Conservation (phyloP, 2,888 invertebrate species). For the Nomada flava region DNA sequence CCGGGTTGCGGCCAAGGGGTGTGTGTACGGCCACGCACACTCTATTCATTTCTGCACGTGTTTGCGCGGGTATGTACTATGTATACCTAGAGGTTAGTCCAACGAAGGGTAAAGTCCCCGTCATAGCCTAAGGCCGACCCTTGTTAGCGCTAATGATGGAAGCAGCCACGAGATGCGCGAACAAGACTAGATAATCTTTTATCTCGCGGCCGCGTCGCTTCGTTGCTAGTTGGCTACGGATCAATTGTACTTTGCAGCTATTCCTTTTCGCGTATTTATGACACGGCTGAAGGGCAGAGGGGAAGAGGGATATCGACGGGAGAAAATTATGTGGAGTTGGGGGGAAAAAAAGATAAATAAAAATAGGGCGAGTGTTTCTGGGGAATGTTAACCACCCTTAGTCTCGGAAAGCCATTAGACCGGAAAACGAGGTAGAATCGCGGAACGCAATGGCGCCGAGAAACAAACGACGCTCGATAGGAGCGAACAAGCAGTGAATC, state of each 20-base stretch:
- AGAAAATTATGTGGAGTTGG: neutral
- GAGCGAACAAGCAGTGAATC: constrained; percentile 83
- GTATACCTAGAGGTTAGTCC: constrained; percentile 62
- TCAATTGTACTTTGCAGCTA: neutral
- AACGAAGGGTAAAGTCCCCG: constrained; percentile 60
- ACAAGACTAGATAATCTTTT: constrained; percentile 44
- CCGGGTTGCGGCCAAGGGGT: constrained; percentile 60
- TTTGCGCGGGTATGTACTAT: constrained; percentile 29
- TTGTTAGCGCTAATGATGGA: constrained; percentile 82
- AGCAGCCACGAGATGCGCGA: constrained; percentile 74
- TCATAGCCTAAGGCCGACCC: constrained; percentile 78
- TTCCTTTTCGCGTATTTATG: too few species aligned
- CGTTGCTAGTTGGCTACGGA: neutral
- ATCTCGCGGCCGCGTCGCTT: neutral
- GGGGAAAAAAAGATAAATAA: constrained; percentile 34
- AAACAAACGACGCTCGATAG: constrained; percentile 83
- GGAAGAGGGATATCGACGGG: neutral
- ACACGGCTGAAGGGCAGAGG: neutral
- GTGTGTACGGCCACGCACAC: constrained; percentile 38
- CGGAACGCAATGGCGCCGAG: constrained; percentile 80
- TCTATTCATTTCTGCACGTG: constrained; percentile 52
- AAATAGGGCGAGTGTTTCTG: constrained; percentile 33
- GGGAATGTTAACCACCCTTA: constrained; percentile 53
- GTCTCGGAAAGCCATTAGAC: constrained; percentile 78
- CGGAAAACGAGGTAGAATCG: constrained; percentile 81